Evolutionary conservation across 2,113 vertebrate species (phyloP).

Genomic region (Odontophorus gujanensis): DNA sequence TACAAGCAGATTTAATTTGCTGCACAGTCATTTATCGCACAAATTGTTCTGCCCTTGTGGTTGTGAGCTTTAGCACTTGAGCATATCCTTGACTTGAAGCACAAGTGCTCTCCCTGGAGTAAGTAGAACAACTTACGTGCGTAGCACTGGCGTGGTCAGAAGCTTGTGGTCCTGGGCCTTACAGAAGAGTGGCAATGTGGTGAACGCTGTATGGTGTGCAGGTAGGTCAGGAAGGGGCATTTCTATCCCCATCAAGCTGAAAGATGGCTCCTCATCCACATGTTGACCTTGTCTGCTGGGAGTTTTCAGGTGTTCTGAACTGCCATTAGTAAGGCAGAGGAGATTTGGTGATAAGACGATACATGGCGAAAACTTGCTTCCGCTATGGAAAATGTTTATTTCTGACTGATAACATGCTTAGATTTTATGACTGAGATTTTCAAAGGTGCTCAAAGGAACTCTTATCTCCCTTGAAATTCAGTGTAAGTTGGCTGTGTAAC

Average conservation of each 20-base stretch:
- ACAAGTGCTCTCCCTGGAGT: background rate
- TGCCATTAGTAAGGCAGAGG: background rate
- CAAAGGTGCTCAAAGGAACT: background rate
- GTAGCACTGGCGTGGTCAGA: accelerated
- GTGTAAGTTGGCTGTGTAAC: accelerated
- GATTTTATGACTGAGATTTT: background rate
- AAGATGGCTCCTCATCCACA: background rate
- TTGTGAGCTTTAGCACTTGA: constrained; percentile 15
- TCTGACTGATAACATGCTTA: background rate
- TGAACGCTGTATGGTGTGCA: no score
- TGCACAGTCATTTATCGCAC: constrained; percentile 8
- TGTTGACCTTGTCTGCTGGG: background rate
- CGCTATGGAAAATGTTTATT: background rate
- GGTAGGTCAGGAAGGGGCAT: background rate
- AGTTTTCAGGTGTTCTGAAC: background rate
- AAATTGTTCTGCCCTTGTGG: constrained; percentile 12
- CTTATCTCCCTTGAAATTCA: background rate
- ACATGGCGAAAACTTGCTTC: background rate
- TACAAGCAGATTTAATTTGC: constrained; percentile 64
- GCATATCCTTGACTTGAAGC: constrained; percentile 35
- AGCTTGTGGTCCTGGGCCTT: background rate
- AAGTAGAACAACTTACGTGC: background rate
- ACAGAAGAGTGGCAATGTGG: background rate
- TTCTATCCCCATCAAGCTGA: background rate
- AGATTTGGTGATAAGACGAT: background rate